These are phyloP conservation scores for Parauchenoglanis ngamensis DNA, from an alignment of 2,797 vertebrate genomes.

Conservation along the genomic window DNA sequence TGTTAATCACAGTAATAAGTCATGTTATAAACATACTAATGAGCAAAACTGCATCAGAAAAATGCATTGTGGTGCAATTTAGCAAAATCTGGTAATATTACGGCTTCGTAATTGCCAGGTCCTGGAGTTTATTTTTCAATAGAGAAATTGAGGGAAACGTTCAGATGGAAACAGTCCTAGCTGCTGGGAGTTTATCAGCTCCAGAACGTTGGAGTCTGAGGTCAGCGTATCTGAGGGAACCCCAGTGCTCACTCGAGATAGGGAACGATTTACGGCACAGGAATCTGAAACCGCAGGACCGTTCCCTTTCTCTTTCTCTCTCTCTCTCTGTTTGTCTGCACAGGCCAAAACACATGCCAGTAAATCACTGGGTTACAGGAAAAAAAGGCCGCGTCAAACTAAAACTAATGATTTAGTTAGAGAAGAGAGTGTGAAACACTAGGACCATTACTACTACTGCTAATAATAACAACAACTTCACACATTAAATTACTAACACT, in stretches of 20 bases:
- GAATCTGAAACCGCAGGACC: slow-evolving; percentile 74
- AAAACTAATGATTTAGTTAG: neutral
- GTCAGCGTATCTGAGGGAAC: slow-evolving; percentile 56
- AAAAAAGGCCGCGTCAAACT: neutral
- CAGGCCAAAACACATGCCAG: slow-evolving; percentile 45
- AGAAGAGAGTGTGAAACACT: neutral
- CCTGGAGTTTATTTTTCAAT: neutral
- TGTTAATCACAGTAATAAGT: no score
- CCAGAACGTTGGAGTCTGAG: slow-evolving; percentile 41
- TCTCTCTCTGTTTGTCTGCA: slow-evolving; percentile 17
- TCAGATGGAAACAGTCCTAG: neutral
- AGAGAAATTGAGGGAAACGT: neutral
- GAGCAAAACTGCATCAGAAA: neutral
- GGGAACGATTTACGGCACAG: slow-evolving; percentile 83
- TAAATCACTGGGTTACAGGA: slow-evolving; percentile 37
- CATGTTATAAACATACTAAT: neutral
- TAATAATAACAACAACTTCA: neutral
- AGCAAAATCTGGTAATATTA: neutral
- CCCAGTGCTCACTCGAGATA: slow-evolving; percentile 85
- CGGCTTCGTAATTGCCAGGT: neutral
- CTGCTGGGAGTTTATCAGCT: slow-evolving; percentile 32
- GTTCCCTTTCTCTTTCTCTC: slow-evolving; percentile 14
- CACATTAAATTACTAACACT: no score
- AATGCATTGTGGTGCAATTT: neutral
- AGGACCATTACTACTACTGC: no score